These are phyloP conservation scores for Chrysolina haemoptera DNA, from an alignment of 2,888 invertebrate species.

Conservation along the genomic window DNA sequence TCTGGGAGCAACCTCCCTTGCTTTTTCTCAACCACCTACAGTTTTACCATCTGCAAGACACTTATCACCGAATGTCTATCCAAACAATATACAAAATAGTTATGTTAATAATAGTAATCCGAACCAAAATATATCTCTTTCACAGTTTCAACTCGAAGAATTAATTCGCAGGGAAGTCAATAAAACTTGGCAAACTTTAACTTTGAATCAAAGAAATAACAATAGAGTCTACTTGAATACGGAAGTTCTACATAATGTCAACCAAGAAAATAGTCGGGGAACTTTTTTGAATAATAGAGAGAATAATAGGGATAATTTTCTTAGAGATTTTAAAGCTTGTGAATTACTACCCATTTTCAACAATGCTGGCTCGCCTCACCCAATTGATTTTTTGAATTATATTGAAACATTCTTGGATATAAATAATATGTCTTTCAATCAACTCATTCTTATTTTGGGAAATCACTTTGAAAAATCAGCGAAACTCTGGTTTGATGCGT, in stretches of 20 bases:
- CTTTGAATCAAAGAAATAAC: too few relatives aligned
- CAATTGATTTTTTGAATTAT: conserved; percentile 2
- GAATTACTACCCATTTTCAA: neutral
- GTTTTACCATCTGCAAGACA: neutral
- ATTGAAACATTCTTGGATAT: conserved; percentile 3
- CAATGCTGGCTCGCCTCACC: neutral
- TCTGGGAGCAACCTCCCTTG: neutral
- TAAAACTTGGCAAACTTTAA: too few relatives aligned
- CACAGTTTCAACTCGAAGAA: too few relatives aligned
- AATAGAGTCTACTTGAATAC: too few relatives aligned
- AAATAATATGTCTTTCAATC: neutral
- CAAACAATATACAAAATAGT: neutral
- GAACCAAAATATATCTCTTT: too few relatives aligned
- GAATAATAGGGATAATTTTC: neutral
- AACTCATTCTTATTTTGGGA: neutral
- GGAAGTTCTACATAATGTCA: too few relatives aligned
- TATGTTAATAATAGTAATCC: neutral
- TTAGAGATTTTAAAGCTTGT: neutral
- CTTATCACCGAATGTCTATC: too few relatives aligned
- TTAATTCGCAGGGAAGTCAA: too few relatives aligned
- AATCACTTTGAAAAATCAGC: conserved; percentile 16
- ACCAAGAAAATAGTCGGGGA: too few relatives aligned
- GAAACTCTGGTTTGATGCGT: conserved; percentile 20
- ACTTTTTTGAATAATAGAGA: too few relatives aligned
- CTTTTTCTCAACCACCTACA: neutral